Percentiles rank a stretch among this genome's conserved stretches.
Conservation (phyloP, 2,888 invertebrate species). For the Drosophila eohydei region DNA sequence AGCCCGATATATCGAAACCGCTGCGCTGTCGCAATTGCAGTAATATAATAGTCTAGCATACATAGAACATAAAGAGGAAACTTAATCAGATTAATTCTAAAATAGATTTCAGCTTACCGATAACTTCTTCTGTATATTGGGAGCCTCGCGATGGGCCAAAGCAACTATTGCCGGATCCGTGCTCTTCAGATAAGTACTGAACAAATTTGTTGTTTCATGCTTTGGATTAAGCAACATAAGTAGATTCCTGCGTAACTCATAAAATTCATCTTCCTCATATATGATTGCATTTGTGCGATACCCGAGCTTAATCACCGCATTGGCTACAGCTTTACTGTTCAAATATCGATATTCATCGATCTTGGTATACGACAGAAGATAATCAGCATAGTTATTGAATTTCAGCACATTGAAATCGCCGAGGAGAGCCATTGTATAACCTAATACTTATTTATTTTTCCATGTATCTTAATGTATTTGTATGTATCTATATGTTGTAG, state of each 20-base stretch:
- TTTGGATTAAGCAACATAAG: conserved; percentile 86
- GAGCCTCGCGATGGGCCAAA: conserved; percentile 86
- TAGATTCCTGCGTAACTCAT: conserved; percentile 86
- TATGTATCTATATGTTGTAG: background rate
- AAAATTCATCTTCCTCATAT: conserved; percentile 87
- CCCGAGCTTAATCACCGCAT: conserved; percentile 91
- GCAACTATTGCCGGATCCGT: conserved; percentile 88
- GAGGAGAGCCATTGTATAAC: conserved; percentile 11
- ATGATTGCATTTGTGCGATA: conserved; percentile 86
- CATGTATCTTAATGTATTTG: background rate
- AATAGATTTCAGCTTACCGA: conserved; percentile 85
- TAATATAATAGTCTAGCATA: conserved; percentile 56
- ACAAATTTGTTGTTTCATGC: conserved; percentile 85
- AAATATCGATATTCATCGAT: conserved; percentile 91
- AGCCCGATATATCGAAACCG: conserved; percentile 62
- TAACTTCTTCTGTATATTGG: conserved; percentile 90
- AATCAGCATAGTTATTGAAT: conserved; percentile 89
- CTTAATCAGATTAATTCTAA: too few relatives aligned
- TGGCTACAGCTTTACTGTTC: conserved; percentile 89
- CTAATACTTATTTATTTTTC: background rate
- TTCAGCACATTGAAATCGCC: conserved; percentile 63
- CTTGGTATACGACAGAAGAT: conserved; percentile 91
- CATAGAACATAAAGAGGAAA: background rate
- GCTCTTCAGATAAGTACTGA: conserved; percentile 87
- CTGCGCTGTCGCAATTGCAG: conserved; percentile 46